phyloP scores from a whole-genome alignment of 2,797 vertebrate genomes.

The Enteromius viviparus region DNA sequence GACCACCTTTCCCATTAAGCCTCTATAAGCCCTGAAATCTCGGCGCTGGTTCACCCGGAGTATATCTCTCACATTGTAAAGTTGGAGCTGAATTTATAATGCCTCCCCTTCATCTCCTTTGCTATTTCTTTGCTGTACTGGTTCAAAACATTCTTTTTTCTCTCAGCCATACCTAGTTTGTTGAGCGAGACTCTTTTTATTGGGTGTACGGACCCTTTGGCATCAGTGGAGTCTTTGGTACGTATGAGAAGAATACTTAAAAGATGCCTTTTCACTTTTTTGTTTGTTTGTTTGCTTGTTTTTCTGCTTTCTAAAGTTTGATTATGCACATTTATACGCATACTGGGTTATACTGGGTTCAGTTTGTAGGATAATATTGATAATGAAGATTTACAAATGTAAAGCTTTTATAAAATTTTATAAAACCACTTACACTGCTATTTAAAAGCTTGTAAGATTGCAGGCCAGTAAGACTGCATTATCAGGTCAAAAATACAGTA shows the following conservation, averaged over 20 bases:
- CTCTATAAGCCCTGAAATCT: slow-evolving; percentile 72
- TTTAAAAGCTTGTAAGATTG: background rate
- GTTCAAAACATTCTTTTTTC: slow-evolving; percentile 47
- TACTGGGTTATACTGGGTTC: background rate
- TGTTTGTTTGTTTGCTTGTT: slow-evolving; percentile 24
- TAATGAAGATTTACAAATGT: background rate
- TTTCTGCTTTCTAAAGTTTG: background rate
- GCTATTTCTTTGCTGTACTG: slow-evolving; percentile 22
- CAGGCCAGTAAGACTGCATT: background rate
- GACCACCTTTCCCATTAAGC: slow-evolving; percentile 71
- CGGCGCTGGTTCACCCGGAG: slow-evolving; percentile 57
- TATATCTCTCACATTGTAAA: slow-evolving; percentile 54
- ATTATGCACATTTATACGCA: background rate
- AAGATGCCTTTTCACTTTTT: background rate
- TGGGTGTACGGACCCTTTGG: slow-evolving; percentile 19
- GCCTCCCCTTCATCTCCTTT: slow-evolving; percentile 40
- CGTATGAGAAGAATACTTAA: slow-evolving; percentile 33
- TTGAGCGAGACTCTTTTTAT: slow-evolving; percentile 36
- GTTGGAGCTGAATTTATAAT: slow-evolving; percentile 60
- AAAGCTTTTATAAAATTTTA: background rate
- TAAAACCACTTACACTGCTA: background rate
- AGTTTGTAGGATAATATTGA: background rate
- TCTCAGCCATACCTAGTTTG: slow-evolving; percentile 47
- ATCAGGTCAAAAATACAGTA: background rate
- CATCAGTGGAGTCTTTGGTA: slow-evolving; percentile 13